Conservation (phyloP, 2,888 invertebrate genomes). For the Noctua janthina region DNA sequence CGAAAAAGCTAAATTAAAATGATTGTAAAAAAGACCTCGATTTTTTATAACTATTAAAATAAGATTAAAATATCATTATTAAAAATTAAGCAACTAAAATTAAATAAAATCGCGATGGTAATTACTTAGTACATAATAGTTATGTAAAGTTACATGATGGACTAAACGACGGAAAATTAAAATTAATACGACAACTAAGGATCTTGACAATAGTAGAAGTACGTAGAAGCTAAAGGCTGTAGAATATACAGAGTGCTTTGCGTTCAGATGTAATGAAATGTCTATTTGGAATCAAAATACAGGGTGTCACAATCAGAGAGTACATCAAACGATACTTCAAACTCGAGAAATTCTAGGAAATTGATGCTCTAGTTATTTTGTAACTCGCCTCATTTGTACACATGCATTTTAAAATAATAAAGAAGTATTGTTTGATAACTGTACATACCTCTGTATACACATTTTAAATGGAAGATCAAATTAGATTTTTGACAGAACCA, state of each 20-base stretch:
- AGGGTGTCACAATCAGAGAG: conserved; percentile 79
- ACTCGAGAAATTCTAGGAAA: conserved; percentile 47
- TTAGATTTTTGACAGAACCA: conserved; percentile 61
- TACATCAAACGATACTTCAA: conserved; percentile 81
- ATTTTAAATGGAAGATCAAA: conserved; percentile 64
- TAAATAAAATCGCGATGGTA: conserved; percentile 64
- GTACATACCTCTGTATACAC: conserved; percentile 68
- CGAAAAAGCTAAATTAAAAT: conserved; percentile 26
- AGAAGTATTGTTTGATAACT: conserved; percentile 73
- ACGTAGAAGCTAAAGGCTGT: conserved; percentile 87
- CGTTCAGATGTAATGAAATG: conserved; percentile 73
- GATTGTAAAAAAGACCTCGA: conserved; percentile 23
- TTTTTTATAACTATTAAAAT: conserved; percentile 44
- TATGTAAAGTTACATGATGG: conserved; percentile 60
- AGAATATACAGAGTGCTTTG: conserved; percentile 84
- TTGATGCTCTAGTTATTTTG: conserved; percentile 46
- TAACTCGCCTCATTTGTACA: conserved; percentile 57
- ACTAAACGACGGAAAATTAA: conserved; percentile 63
- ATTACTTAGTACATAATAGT: conserved; percentile 52
- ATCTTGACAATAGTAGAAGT: conserved; percentile 89
- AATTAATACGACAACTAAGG: conserved; percentile 80
- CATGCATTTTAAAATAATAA: conserved; percentile 44
- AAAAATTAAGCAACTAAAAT: conserved; percentile 42
- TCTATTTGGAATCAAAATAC: conserved; percentile 79
- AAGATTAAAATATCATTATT: conserved; percentile 40